Evolutionary conservation across 2,797 vertebrate genomes (phyloP).

Genomic region (Cynodonichthys magdalenae): DNA sequence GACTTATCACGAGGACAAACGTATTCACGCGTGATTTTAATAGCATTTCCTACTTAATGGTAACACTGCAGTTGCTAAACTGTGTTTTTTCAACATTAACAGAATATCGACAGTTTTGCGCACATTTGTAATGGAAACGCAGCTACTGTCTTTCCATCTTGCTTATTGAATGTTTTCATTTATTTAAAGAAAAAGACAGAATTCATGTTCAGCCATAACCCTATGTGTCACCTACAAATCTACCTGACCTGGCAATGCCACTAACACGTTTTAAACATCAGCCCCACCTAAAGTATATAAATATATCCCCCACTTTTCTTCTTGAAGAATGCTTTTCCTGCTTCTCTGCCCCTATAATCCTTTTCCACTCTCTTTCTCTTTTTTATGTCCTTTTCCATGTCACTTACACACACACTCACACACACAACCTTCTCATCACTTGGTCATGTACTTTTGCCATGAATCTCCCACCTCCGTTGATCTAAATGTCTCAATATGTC

Average conservation of each 20-base stretch:
- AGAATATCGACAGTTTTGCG: too few species aligned
- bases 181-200: conserved; percentile 10
- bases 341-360: neutral
- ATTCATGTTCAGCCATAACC: conserved; percentile 57
- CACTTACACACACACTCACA: neutral
- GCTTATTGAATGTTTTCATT: conserved; percentile 26
- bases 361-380: conserved; percentile 29
- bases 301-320: conserved; percentile 48
- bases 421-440: conserved; percentile 58
- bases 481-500: conserved; percentile 76
- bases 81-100: too few species aligned
- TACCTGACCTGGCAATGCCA: conserved; percentile 42
- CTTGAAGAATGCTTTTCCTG: conserved; percentile 37
- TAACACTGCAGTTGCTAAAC: too few species aligned
- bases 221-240: conserved; percentile 48
- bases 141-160: neutral
- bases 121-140: neutral
- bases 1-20: too few species aligned
- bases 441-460: conserved; percentile 77
- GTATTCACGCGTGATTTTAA: too few species aligned
- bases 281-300: conserved; percentile 53
- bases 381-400: conserved; percentile 29
- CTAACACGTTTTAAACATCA: conserved; percentile 45
- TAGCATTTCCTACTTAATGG: too few species aligned
- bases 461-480: conserved; percentile 72